Evolutionary conservation across 2,797 vertebrate genomes (phyloP).

Genomic region (Neostethus bicornis): DNA sequence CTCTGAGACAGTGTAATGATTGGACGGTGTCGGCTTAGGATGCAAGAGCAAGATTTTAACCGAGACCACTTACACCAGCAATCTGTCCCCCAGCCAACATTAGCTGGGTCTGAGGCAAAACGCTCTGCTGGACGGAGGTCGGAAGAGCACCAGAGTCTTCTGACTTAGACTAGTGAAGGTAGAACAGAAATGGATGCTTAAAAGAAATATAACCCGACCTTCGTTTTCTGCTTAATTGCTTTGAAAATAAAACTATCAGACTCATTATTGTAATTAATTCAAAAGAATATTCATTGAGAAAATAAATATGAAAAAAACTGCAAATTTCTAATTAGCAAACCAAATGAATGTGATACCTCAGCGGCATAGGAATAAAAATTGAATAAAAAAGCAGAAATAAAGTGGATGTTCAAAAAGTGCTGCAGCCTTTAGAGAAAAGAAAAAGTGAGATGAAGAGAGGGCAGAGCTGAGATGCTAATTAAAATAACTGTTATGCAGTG

Average conservation of each 20-base stretch:
- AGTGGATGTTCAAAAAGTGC: conserved; percentile 76
- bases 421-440: conserved; percentile 78
- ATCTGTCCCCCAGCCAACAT: conserved; percentile 98
- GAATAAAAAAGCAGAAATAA: conserved; percentile 61
- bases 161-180: conserved; percentile 87
- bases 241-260: conserved; percentile 8
- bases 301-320: conserved; percentile 10
- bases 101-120: conserved; percentile 93
- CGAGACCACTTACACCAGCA: conserved; percentile 90
- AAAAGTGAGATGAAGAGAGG: conserved; percentile 67
- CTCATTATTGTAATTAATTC: conserved; percentile 3
- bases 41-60: conserved; percentile 35
- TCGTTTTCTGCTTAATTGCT: conserved; percentile 8
- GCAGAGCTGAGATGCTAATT: conserved; percentile 76
- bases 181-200: conserved; percentile 73
- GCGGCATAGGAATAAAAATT: conserved; percentile 45
- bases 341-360: conserved; percentile 29
- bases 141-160: conserved; percentile 90
- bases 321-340: conserved; percentile 6
- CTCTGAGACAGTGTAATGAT: conserved; percentile 25
- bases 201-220: conserved; percentile 20
- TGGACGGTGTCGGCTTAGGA: conserved; percentile 33
- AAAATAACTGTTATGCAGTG: conserved; percentile 91
- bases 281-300: conserved; percentile 15
- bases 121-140: conserved; percentile 91